Base-by-base conservation (phyloP, 2,113 vertebrate species). In the Callipepla squamata region DNA sequence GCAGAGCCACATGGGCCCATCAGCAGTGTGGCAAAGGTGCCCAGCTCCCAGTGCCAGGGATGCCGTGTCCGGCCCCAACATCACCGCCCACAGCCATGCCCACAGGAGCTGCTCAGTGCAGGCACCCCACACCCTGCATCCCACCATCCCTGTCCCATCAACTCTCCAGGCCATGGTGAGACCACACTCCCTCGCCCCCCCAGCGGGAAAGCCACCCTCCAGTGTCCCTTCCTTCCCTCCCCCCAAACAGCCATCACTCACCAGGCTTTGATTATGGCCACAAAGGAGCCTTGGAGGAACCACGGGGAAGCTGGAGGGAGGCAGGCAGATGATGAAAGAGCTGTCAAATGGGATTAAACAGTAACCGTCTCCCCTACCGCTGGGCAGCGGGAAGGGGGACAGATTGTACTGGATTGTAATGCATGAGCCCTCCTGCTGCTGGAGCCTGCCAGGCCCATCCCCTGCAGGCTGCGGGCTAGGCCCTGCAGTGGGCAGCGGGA, bases 331-430 rank as follows among this genome's bases (percentile, higher is more conserved):
- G 97, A 96, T 97, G 96, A 97, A 97, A 97, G 97, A 97, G 92
- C 96, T 97, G 97, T 97, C 97, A 97, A 94, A 93, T 67, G 81
- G 97, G 96, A 97, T 97, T 97, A 97, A 97, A 95, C 96, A 96
- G 94, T 45, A 95, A 95, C 89, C 89, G 13, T 95, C 94, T 96
- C 93, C 91, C 73, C 70, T 89, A 92, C 92, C 78, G 87, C 92
- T 95, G 91, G 96, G 94, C 95, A 92, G 92, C 28, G 70, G 87
- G 92, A 89, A 90, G 89, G 90, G 72, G 92, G 92, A 87, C 92
- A 91, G 95, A 87, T 93, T 94, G 95, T 91, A 45, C 82, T 4
- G 58, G 91, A 85, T 86, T 95, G 88, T 94, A 59, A 87, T 28
- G 90, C 86, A 50, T 63, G 87, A 93, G 90, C 86, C 93, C 92